Percentiles rank a stretch among this genome's conserved stretches.
Evolutionary conservation across 2,797 vertebrate species (phyloP).

Genomic region (Odontamblyopus lacepedii): DNA sequence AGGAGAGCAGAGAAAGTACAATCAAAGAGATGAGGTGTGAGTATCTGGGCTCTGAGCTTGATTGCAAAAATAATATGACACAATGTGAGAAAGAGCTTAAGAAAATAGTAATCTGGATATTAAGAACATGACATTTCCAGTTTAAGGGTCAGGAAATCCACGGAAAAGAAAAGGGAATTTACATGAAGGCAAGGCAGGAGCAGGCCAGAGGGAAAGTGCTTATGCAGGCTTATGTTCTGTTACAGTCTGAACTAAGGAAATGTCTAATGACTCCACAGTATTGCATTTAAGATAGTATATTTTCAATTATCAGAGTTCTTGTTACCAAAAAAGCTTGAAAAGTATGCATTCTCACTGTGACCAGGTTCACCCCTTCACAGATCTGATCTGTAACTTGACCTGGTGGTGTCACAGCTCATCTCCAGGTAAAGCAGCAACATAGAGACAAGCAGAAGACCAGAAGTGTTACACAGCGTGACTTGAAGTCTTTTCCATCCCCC

Average conservation of each 20-base stretch:
- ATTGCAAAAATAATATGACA: slow-evolving; percentile 83
- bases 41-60: slow-evolving; percentile 70
- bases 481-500: slow-evolving; percentile 52
- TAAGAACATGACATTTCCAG: slow-evolving; percentile 82
- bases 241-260: slow-evolving; percentile 58
- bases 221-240: slow-evolving; percentile 50
- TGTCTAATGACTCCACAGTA: slow-evolving; percentile 63
- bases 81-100: slow-evolving; percentile 81
- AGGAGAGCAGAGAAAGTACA: slow-evolving; percentile 46
- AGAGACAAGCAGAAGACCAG: too few species aligned
- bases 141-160: slow-evolving; percentile 80
- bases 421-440: too few species aligned
- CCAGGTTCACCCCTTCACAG: too few species aligned
- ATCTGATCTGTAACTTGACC: too few species aligned
- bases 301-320: too few species aligned
- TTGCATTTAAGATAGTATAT: too few species aligned
- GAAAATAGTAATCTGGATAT: slow-evolving; percentile 82
- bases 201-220: slow-evolving; percentile 31
- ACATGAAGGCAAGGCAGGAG: slow-evolving; percentile 65
- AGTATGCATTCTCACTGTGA: too few species aligned
- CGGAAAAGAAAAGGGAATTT: slow-evolving; percentile 80
- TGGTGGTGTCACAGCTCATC: too few species aligned
- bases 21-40: slow-evolving; percentile 50
- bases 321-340: too few species aligned
- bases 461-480: too few species aligned